These are phyloP conservation scores for Stenoptilia bipunctidactyla DNA, from an alignment of 2,888 invertebrate genomes.

Conservation along the genomic window DNA sequence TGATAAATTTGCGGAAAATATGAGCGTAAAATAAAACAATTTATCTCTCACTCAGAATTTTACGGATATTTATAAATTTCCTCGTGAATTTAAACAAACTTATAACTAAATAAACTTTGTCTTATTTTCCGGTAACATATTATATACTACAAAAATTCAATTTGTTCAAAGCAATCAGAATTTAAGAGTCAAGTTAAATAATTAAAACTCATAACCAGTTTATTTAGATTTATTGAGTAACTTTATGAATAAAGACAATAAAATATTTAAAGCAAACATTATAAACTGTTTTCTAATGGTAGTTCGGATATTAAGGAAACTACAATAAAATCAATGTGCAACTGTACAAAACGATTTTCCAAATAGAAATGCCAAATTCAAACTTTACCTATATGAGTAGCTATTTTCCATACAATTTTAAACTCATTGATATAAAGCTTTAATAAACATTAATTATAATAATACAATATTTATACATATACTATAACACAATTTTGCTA, in stretches of 20 bases:
- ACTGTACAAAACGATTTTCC: constrained; percentile 53
- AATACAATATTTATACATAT: too few species aligned
- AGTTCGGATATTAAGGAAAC: constrained; percentile 12
- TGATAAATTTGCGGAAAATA: too few species aligned
- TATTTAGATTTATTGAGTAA: constrained; percentile 52
- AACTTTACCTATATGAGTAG: neutral
- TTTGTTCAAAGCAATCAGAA: too few species aligned
- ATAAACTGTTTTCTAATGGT: constrained; percentile 39
- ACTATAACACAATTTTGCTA: too few species aligned
- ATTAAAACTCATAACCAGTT: constrained; percentile 18
- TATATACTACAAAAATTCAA: too few species aligned
- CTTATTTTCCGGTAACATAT: too few species aligned
- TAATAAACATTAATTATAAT: too few species aligned
- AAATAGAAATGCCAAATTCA: neutral
- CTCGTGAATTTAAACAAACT: too few species aligned
- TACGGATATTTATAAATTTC: too few species aligned
- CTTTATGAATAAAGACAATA: constrained; percentile 46
- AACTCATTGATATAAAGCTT: constrained; percentile 3
- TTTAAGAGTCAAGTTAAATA: too few species aligned
- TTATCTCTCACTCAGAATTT: too few species aligned
- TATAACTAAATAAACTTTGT: neutral
- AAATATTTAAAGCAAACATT: constrained; percentile 51
- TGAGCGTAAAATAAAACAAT: too few species aligned
- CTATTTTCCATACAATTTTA: constrained; percentile 2
- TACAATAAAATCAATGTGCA: constrained; percentile 40